Evolutionary conservation across 2,888 invertebrate species (phyloP).

Genomic region (Sturmia bella): DNA sequence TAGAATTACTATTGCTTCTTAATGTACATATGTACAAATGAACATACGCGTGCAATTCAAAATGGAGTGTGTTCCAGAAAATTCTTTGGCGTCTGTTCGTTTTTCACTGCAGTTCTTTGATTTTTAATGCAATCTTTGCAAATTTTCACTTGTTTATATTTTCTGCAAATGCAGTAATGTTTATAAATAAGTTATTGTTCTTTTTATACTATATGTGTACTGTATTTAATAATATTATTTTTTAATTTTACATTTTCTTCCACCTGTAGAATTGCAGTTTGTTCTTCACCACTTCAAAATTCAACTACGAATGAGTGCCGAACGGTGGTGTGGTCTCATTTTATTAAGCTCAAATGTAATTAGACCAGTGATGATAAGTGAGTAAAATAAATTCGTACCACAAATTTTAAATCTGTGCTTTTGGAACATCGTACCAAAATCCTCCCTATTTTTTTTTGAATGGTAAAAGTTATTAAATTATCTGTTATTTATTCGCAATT

Average conservation of each 20-base stretch:
- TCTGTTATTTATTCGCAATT: no score
- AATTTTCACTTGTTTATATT: constrained; percentile 28
- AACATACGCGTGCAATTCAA: no score
- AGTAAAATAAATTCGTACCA: not conserved
- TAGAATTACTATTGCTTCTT: not conserved
- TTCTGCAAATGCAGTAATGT: constrained; percentile 13
- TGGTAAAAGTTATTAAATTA: no score
- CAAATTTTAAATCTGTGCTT: no score
- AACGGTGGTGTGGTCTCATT: constrained; percentile 72
- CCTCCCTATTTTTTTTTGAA: no score
- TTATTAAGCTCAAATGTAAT: constrained; percentile 70
- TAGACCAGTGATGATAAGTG: not conserved
- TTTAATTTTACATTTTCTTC: constrained; percentile 7
- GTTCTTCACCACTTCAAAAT: constrained; percentile 74
- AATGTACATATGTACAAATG: no score
- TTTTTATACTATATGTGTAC: constrained; percentile 28
- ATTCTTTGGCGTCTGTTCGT: constrained; percentile 13
- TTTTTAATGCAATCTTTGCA: constrained; percentile 36
- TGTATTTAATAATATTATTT: constrained; percentile 17
- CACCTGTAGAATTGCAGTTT: constrained; percentile 41
- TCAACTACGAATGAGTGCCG: constrained; percentile 76
- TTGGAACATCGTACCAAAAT: no score
- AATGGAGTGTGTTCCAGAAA: constrained; percentile 28
- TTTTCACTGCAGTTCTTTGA: constrained; percentile 1
- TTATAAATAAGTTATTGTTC: constrained; percentile 44